Base-by-base conservation (phyloP, 2,113 vertebrate genomes). In the Gobius niger region DNA sequence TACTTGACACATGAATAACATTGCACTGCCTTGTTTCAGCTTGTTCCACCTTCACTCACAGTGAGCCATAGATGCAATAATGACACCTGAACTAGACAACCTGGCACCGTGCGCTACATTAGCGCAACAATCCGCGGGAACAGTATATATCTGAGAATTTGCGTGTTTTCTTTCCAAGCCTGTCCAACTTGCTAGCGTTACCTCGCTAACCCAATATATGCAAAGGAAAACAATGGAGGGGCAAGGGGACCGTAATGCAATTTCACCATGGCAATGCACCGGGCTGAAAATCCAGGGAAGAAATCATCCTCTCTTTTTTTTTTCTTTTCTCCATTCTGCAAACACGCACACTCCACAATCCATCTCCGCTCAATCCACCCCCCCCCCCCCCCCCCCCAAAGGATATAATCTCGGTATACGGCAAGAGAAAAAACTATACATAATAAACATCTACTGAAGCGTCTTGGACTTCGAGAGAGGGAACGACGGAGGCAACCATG, bases 371-470 rank as follows among this genome's bases (percentile, higher is more conserved):
- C 70, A 68, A 53, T 9, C 6, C 9, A 46, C 61, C 44, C 9
- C 24, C 65, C 83, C 84, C 54, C 7, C 6, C 9, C 46, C 61
- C 44, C 9, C 24, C 65, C 83, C 84, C 54, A 46, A 68, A 76
- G 78, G 79, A 81, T 65, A 56, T 70, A 68, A 78, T 78, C 61
- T 76, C 44, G 66, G 47, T 87, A 72, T 75, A 82, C 3, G 73
- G 54, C 16, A 8, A 14, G 42, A 19, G 19, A 51, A 68, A 69
- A 72, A 11, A 9, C 67, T 62, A 79, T 79, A 77, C 74, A 79
- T 87, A 84, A 88, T 82, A 84, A 80, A 84, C 78, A 87, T 83
- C 73, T 64, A 78, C 61, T 44, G 75, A 63, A 83, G 73, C 81
- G 70, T 79, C 77, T 77, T 75, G 77, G 80, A 83, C 64, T 63